Evolutionary conservation across 2,888 invertebrate genomes (phyloP).

Genomic region (Chymomyza amoena): DNA sequence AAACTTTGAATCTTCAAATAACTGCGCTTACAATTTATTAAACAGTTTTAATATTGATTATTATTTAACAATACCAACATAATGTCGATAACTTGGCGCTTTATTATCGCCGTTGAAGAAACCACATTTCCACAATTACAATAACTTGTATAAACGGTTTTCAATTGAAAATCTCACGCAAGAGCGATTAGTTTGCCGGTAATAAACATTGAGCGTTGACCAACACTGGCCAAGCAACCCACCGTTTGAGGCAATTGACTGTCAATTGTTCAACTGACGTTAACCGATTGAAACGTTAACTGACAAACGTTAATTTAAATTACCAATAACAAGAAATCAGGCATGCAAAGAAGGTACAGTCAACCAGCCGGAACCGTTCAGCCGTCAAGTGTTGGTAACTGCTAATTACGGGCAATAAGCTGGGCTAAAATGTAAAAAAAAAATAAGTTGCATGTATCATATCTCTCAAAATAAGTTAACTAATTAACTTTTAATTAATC

Average conservation of each 20-base stretch:
- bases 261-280: conserved; percentile 31
- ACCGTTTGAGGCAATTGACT: conserved; percentile 12
- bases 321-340: conserved; percentile 8
- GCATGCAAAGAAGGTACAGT: conserved; percentile 16
- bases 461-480: conserved; percentile 11
- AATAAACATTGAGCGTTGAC: background rate
- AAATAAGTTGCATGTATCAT: background rate
- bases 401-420: background rate
- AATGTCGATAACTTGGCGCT: background rate
- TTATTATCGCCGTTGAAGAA: background rate
- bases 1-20: no score
- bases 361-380: conserved; percentile 21
- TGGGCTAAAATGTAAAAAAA: background rate
- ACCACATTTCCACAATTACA: background rate
- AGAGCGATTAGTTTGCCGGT: background rate
- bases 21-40: no score
- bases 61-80: no score
- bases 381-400: background rate
- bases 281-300: conserved; percentile 31
- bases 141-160: background rate
- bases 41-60: no score
- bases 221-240: background rate
- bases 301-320: conserved; percentile 20
- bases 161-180: background rate
- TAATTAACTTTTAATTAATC: conserved; percentile 69